These are phyloP conservation scores for Alcedo quadribrachys DNA, from an alignment of 2,797 vertebrate species.

Conservation along the genomic window DNA sequence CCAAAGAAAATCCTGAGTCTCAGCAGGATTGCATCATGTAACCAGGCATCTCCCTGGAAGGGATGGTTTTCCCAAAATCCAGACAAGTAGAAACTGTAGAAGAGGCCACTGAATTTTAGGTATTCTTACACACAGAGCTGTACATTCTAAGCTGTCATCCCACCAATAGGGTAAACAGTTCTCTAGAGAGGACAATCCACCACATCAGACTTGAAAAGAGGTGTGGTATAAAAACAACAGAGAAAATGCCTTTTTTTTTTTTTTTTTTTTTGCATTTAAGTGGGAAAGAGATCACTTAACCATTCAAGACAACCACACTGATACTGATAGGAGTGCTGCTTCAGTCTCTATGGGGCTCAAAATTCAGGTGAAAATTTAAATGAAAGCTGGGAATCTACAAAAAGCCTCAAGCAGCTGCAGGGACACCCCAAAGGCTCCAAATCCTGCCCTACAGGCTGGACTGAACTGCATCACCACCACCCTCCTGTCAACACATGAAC, in stretches of 20 bases:
- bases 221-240: neutral
- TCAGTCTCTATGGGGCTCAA: neutral
- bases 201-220: neutral
- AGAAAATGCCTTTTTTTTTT: neutral
- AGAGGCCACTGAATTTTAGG: neutral
- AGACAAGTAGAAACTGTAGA: neutral
- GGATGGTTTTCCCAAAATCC: neutral
- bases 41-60: neutral
- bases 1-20: neutral
- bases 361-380: neutral
- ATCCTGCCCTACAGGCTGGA: neutral
- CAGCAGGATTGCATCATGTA: neutral
- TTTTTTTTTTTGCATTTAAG: neutral
- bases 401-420: neutral
- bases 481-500: neutral
- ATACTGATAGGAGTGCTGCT: neutral
- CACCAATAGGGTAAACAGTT: neutral
- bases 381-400: neutral
- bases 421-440: neutral
- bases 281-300: neutral
- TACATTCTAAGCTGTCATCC: neutral
- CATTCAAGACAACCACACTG: neutral
- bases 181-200: neutral
- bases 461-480: neutral
- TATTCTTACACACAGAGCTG: neutral